phyloP scores from a whole-genome alignment of 2,113 vertebrate species.

The Apaloderma vittatum region DNA sequence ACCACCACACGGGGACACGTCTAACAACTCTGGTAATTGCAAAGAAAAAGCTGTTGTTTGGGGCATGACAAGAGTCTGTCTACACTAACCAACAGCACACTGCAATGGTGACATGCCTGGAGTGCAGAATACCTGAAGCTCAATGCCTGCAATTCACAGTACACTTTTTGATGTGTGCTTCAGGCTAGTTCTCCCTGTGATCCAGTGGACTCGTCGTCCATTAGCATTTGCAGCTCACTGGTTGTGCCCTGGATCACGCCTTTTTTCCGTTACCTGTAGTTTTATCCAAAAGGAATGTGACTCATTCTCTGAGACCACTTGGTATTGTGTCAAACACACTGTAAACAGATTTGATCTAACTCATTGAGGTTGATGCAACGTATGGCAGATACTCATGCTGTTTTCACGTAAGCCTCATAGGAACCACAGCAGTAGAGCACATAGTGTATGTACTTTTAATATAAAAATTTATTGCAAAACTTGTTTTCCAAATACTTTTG shows the following conservation, averaged over 20 bases:
- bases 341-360: not conserved
- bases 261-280: not conserved
- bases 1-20: not conserved
- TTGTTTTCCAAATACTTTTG: not conserved
- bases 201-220: rapidly evolving
- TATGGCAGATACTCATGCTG: not conserved
- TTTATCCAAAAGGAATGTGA: not conserved
- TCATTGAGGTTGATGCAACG: too few relatives aligned
- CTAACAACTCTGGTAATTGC: not conserved
- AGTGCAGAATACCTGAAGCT: not conserved
- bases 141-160: not conserved
- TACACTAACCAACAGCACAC: not conserved
- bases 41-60: not conserved
- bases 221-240: not conserved
- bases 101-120: not conserved
- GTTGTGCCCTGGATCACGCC: rapidly evolving
- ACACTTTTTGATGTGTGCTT: rapidly evolving
- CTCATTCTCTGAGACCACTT: not conserved
- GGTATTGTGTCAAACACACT: not conserved
- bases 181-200: not conserved
- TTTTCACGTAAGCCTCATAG: not conserved
- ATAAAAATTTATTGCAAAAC: not conserved
- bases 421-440: not conserved
- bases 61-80: not conserved
- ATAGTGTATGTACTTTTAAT: not conserved